These are phyloP conservation scores for Atta colombica DNA, from an alignment of 1,140 invertebrate genomes.

Conservation along the genomic window DNA sequence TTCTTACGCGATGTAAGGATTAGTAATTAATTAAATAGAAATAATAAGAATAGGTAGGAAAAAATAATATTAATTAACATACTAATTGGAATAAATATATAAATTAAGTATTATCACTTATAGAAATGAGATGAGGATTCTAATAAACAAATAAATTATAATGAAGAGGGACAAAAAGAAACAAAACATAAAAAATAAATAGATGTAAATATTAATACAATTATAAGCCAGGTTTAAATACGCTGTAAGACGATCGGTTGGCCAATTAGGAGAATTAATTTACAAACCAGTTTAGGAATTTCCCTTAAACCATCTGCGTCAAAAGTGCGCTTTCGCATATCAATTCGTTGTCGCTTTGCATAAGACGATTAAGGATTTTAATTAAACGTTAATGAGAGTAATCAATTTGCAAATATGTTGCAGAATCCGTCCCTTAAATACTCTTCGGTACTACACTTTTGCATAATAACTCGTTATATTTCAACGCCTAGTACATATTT, in stretches of 20 bases:
- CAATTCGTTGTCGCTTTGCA: conserved; percentile 42
- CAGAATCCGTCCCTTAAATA: conserved; percentile 14
- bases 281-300: conserved; percentile 30
- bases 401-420: conserved; percentile 48
- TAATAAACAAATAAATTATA: background rate
- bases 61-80: conserved; percentile 4
- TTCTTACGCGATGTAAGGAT: background rate
- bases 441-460: conserved; percentile 9
- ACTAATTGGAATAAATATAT: background rate
- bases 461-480: conserved; percentile 35
- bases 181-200: background rate
- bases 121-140: background rate
- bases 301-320: conserved; percentile 17
- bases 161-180: background rate
- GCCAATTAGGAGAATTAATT: conserved; percentile 38
- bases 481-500: conserved; percentile 10
- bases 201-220: conserved; percentile 5
- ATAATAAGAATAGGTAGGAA: background rate
- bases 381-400: conserved; percentile 56
- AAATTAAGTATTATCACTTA: background rate
- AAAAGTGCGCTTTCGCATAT: conserved; percentile 35
- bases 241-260: background rate
- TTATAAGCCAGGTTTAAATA: conserved; percentile 10
- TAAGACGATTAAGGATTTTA: conserved; percentile 35
- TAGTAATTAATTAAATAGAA: conserved; percentile 10